phyloP scores from a whole-genome alignment of 2,888 invertebrate species.

The Ormyrus rosae region DNA sequence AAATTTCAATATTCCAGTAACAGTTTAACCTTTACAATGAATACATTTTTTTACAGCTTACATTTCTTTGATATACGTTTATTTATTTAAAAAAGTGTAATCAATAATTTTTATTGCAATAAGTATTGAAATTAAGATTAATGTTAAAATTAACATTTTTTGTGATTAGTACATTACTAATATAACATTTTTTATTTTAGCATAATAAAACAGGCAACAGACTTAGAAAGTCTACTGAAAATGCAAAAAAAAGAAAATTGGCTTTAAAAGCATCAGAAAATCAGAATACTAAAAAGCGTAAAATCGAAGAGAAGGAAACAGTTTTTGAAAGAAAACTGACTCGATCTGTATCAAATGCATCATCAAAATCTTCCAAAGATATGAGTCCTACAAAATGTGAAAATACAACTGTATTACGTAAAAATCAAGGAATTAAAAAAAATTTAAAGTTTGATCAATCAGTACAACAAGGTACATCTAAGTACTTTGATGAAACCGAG shows the following conservation, averaged over 20 bases:
- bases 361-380: background rate
- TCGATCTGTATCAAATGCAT: too few relatives aligned
- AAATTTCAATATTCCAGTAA: background rate
- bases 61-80: too few relatives aligned
- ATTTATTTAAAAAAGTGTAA: too few relatives aligned
- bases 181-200: conserved; percentile 17
- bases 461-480: conserved; percentile 9
- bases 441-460: too few relatives aligned
- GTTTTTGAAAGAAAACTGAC: background rate
- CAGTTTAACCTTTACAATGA: too few relatives aligned
- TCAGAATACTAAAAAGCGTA: background rate
- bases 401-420: background rate
- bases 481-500: conserved; percentile 7
- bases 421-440: background rate
- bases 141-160: background rate
- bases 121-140: too few relatives aligned
- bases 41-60: too few relatives aligned
- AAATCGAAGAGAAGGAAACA: background rate
- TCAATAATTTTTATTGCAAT: too few relatives aligned
- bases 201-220: background rate
- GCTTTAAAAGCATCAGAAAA: background rate
- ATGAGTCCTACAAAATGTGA: background rate
- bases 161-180: background rate
- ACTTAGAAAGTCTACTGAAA: background rate
- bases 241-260: conserved; percentile 21